phyloP scores from a whole-genome alignment of 53 echinoderm and acorn worm genomes.

The Zoroaster sp. region DNA sequence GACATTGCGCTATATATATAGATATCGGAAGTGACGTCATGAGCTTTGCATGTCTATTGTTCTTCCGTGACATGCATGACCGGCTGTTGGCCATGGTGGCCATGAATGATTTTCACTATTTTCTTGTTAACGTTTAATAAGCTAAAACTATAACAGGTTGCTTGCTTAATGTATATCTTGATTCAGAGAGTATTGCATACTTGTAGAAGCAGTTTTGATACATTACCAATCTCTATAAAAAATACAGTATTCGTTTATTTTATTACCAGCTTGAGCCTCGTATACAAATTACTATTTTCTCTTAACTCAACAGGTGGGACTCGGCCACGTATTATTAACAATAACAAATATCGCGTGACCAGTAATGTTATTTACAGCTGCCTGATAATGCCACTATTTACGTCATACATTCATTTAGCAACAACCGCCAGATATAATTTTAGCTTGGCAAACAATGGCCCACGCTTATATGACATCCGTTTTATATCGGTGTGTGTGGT shows the following conservation, averaged over 20 bases:
- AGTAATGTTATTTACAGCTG: background rate
- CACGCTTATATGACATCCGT: background rate
- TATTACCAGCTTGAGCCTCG: background rate
- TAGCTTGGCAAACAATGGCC: constrained; percentile 8
- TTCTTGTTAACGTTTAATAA: background rate
- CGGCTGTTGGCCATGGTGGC: background rate
- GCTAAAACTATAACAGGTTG: background rate
- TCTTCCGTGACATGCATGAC: background rate
- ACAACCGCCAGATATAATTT: background rate
- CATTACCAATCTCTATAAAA: no score
- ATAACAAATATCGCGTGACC: background rate
- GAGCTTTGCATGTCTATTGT: background rate
- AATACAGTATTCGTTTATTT: background rate
- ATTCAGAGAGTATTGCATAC: no score
- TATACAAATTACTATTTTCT: background rate
- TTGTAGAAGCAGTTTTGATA: no score
- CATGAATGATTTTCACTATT: background rate
- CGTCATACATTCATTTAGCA: constrained; percentile 25
- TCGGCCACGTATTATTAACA: background rate
- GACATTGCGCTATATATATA: background rate
- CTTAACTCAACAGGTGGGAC: constrained; percentile 17
- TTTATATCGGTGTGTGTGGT: background rate
- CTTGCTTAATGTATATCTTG: background rate
- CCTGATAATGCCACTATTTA: constrained; percentile 8
- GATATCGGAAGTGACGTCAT: background rate